Percentiles rank a stretch among this genome's conserved stretches.
Conservation (phyloP, 2,888 invertebrate genomes). For the Volucella zonaria region DNA sequence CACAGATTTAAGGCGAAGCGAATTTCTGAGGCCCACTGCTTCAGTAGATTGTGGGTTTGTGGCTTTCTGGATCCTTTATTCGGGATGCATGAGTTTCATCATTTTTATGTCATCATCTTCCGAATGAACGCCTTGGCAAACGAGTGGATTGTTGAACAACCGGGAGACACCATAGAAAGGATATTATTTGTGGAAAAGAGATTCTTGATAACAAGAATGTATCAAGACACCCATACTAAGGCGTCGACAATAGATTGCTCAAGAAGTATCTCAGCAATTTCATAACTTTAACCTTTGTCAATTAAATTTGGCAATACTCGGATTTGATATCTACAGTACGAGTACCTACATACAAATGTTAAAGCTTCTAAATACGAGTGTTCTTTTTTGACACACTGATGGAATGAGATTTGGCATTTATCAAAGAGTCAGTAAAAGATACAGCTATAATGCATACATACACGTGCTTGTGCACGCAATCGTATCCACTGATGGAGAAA, state of each 20-base stretch:
- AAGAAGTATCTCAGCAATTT: no score
- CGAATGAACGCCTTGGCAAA: slow-evolving; percentile 19
- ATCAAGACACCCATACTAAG: neutral
- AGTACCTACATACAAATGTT: no score
- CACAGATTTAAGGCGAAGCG: neutral
- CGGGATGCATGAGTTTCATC: slow-evolving; percentile 1
- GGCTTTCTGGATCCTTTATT: slow-evolving; percentile 21
- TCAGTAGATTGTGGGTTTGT: neutral
- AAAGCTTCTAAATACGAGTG: no score
- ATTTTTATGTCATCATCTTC: neutral
- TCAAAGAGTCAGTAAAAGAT: no score
- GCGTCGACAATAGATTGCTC: no score
- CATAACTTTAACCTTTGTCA: no score
- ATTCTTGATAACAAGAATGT: neutral
- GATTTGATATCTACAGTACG: no score
- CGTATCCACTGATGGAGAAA: neutral
- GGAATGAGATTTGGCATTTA: no score
- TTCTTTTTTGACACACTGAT: no score
- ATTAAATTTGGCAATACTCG: no score
- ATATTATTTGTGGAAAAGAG: neutral
- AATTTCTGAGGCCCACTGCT: slow-evolving; percentile 2
- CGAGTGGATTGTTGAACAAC: slow-evolving; percentile 1
- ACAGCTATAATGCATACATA: no score
- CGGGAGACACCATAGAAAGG: neutral
- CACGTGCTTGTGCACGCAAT: neutral